Percentiles rank a stretch among this genome's conserved stretches.
phyloP scores from a whole-genome alignment of 2,888 invertebrate genomes.

The Hesperia comma region DNA sequence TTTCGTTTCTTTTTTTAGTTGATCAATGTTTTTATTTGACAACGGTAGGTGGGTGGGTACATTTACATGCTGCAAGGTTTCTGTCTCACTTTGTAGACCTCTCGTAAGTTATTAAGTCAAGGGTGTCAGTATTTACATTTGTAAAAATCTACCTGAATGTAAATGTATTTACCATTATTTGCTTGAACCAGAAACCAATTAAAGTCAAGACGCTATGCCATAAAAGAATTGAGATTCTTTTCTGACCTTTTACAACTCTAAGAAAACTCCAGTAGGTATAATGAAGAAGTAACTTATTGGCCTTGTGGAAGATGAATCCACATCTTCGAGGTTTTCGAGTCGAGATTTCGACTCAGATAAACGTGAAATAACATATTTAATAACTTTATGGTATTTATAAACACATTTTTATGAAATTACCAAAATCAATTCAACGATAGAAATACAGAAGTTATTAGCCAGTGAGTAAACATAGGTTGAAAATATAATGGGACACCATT shows the following conservation, averaged over 20 bases:
- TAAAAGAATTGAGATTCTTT: constrained; percentile 59
- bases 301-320: too few species aligned
- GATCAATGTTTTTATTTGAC: constrained; percentile 23
- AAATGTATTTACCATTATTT: constrained; percentile 30
- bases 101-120: not conserved
- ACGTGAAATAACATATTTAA: too few species aligned
- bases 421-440: too few species aligned
- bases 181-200: constrained; percentile 28
- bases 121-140: not conserved
- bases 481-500: too few species aligned
- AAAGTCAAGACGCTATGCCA: constrained; percentile 36
- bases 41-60: constrained; percentile 18
- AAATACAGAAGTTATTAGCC: too few species aligned
- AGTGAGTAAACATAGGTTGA: too few species aligned
- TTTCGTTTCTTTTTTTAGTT: constrained; percentile 24
- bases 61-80: constrained; percentile 25
- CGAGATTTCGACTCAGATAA: too few species aligned
- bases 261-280: not conserved
- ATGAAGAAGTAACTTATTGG: too few species aligned
- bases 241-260: constrained; percentile 42
- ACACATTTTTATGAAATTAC: too few species aligned
- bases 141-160: constrained; percentile 2
- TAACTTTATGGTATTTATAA: too few species aligned
- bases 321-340: too few species aligned
- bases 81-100: not conserved